These are phyloP conservation scores for Knipowitschia caucasica DNA, from an alignment of 2,797 vertebrate species.

Conservation along the genomic window DNA sequence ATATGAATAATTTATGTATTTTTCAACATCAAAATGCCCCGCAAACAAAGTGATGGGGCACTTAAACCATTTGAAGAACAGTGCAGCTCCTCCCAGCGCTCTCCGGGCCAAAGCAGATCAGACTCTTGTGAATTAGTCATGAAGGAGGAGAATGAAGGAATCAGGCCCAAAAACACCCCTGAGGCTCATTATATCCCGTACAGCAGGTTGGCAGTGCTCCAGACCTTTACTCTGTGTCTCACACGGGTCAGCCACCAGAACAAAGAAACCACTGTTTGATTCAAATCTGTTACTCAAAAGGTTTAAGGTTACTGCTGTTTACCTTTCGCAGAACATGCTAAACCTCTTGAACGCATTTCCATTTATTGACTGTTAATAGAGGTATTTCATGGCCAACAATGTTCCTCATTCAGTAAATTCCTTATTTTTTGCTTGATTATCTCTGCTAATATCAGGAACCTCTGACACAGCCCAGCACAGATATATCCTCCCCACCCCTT, in stretches of 20 bases:
- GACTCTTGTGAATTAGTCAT: constrained; percentile 68
- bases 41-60: constrained; percentile 20
- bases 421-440: too few relatives aligned
- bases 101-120: constrained; percentile 52
- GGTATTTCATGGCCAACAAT: too few relatives aligned
- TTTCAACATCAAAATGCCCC: constrained; percentile 18
- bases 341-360: too few relatives aligned
- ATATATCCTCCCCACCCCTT: too few relatives aligned
- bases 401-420: too few relatives aligned
- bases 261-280: constrained; percentile 41
- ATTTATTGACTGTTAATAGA: too few relatives aligned
- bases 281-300: constrained; percentile 26
- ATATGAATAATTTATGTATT: constrained; percentile 17
- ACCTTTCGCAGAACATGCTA: background rate
- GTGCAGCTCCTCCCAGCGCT: constrained; percentile 43
- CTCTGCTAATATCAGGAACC: too few relatives aligned
- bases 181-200: constrained; percentile 75
- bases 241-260: constrained; percentile 45
- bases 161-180: constrained; percentile 60
- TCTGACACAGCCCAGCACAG: too few relatives aligned
- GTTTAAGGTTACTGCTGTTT: constrained; percentile 2
- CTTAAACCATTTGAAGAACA: constrained; percentile 17
- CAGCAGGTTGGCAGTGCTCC: constrained; percentile 48
- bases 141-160: constrained; percentile 52
- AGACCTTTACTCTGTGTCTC: constrained; percentile 52